Evolutionary conservation across 2,113 vertebrate species (phyloP).

Genomic region (Cnemophilus loriae): DNA sequence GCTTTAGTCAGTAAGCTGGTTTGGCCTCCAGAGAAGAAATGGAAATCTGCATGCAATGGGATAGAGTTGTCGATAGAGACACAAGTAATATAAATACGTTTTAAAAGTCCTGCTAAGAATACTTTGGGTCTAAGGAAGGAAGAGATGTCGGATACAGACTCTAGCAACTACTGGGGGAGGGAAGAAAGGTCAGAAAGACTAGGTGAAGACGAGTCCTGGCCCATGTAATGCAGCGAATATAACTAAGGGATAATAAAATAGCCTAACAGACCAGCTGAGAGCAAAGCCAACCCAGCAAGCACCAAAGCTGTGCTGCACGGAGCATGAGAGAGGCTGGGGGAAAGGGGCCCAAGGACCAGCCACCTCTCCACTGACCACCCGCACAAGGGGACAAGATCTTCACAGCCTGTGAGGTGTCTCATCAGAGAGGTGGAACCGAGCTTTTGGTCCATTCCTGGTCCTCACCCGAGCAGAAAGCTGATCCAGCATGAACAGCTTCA

Average conservation of each 20-base stretch:
- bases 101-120: not conserved
- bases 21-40: not conserved
- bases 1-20: not conserved
- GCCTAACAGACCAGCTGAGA: not conserved
- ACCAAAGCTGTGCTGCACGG: not conserved
- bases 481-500: not conserved
- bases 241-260: not conserved
- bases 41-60: not conserved
- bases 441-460: not conserved
- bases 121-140: not conserved
- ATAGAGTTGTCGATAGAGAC: not conserved
- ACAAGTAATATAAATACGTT: not conserved
- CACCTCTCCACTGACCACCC: accelerated
- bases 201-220: not conserved
- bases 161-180: not conserved
- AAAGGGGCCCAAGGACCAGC: not conserved
- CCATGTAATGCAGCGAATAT: not conserved
- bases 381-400: not conserved
- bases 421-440: not conserved
- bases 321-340: not conserved
- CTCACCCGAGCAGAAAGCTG: not conserved
- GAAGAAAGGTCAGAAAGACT: not conserved
- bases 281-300: not conserved
- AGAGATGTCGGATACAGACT: not conserved
- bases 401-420: not conserved